phyloP scores from a whole-genome alignment of 2,797 vertebrate genomes.

The Pipistrellus pipistrellus region DNA sequence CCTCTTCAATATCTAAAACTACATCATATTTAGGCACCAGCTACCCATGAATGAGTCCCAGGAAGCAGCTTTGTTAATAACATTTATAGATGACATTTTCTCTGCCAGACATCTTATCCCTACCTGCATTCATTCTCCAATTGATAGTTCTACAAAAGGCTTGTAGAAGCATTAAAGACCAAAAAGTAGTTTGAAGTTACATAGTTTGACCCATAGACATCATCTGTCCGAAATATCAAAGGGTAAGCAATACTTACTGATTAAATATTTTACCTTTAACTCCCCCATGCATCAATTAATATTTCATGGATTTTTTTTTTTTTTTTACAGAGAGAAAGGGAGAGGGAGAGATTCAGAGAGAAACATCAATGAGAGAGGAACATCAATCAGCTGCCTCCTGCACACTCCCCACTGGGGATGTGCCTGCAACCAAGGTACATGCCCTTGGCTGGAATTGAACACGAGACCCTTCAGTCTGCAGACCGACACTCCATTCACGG shows the following conservation, averaged over 20 bases:
- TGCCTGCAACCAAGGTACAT: too few relatives aligned
- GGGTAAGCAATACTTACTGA: conserved; percentile 61
- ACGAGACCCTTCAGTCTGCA: too few relatives aligned
- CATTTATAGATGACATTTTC: conserved; percentile 72
- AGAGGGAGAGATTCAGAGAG: too few relatives aligned
- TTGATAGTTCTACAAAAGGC: conserved; percentile 71
- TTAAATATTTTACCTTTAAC: conserved; percentile 59
- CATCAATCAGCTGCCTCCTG: too few relatives aligned
- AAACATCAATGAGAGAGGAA: too few relatives aligned
- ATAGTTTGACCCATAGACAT: conserved; percentile 44
- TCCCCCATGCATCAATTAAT: neutral
- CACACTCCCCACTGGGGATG: too few relatives aligned
- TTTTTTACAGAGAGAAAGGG: too few relatives aligned
- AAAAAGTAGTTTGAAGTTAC: conserved; percentile 71
- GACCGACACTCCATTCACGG: too few relatives aligned
- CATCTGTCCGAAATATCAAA: conserved; percentile 54
- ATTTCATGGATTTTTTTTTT: neutral
- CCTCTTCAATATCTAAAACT: neutral
- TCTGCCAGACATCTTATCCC: conserved; percentile 25
- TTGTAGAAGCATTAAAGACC: conserved; percentile 34
- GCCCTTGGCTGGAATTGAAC: too few relatives aligned
- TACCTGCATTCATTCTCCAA: conserved; percentile 40
- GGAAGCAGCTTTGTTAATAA: conserved; percentile 43
- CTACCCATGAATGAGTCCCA: conserved; percentile 17
- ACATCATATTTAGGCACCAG: neutral